Conservation (phyloP, 2,797 vertebrate genomes). For the Lutjanus campechanus region DNA sequence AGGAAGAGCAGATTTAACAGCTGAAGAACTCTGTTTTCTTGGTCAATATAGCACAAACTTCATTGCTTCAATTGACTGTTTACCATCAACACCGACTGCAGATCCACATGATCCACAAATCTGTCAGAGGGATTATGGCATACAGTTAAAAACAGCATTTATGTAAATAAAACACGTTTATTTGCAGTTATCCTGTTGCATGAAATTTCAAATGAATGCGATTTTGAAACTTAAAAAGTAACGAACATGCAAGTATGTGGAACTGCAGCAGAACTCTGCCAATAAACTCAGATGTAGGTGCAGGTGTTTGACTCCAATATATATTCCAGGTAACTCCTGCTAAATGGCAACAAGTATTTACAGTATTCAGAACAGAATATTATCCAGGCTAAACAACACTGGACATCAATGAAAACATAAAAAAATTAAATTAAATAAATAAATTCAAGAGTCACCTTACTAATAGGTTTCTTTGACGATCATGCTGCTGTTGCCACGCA, state of each 20-base stretch:
- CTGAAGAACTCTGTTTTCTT: too few species aligned
- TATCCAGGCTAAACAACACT: background rate
- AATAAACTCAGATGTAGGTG: background rate
- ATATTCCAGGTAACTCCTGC: background rate
- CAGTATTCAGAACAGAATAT: background rate
- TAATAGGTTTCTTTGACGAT: constrained; percentile 65
- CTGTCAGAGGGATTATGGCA: too few species aligned
- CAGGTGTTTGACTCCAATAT: background rate
- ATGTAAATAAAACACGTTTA: constrained; percentile 1
- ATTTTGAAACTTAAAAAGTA: background rate
- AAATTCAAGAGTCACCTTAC: background rate
- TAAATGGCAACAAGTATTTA: constrained; percentile 1
- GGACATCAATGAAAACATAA: background rate
- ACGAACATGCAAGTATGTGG: background rate
- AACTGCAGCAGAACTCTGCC: background rate
- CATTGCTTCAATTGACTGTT: too few species aligned
- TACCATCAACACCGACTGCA: too few species aligned
- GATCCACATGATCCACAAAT: too few species aligned
- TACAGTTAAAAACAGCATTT: background rate
- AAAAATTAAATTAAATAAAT: background rate
- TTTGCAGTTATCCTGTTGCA: constrained; percentile 17
- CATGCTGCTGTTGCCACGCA: constrained; percentile 60
- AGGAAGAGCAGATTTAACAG: too few species aligned
- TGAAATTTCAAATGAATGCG: background rate
- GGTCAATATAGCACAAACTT: too few species aligned